phyloP scores from a whole-genome alignment of 2,888 invertebrate species.

The Eristalis intricaria region DNA sequence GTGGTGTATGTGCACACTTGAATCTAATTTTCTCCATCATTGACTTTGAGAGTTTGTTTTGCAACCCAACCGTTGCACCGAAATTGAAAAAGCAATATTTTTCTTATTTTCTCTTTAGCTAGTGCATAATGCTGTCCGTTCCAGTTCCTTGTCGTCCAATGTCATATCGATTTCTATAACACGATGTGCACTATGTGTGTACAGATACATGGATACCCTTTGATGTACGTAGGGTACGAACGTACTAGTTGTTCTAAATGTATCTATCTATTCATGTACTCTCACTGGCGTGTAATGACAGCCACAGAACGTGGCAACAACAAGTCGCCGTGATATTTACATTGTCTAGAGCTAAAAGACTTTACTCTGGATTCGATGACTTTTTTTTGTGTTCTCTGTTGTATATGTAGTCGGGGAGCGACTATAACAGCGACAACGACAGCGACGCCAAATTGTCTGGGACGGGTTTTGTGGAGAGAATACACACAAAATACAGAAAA shows the following conservation, averaged over 20 bases:
- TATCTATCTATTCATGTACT: slow-evolving; percentile 51
- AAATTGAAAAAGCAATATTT: slow-evolving; percentile 45
- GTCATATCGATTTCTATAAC: slow-evolving; percentile 62
- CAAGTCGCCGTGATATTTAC: slow-evolving; percentile 68
- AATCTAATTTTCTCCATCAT: slow-evolving; percentile 39
- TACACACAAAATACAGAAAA: slow-evolving; percentile 32
- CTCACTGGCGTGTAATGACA: slow-evolving; percentile 35
- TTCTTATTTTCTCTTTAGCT: background rate
- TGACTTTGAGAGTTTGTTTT: slow-evolving; percentile 41
- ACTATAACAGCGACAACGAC: slow-evolving; percentile 38
- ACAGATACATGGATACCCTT: slow-evolving; percentile 25
- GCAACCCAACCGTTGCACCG: slow-evolving; percentile 26
- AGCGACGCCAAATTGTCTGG: slow-evolving; percentile 71
- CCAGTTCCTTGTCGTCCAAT: slow-evolving; percentile 21
- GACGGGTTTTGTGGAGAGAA: slow-evolving; percentile 56
- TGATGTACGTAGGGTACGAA: background rate
- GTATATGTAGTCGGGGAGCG: slow-evolving; percentile 32
- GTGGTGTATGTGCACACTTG: background rate
- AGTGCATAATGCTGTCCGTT: background rate
- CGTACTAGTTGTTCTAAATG: slow-evolving; percentile 24
- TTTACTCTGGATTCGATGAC: slow-evolving; percentile 48
- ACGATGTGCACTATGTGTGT: slow-evolving; percentile 42
- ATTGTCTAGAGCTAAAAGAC: slow-evolving; percentile 59
- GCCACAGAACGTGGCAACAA: slow-evolving; percentile 59
- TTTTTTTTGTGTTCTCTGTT: slow-evolving; percentile 23